A percentile compares a stretch with the other conserved stretches of the same genome.
Evolutionary conservation across 2,888 invertebrate species (phyloP).

Genomic region (Eristalinus sepulchralis): DNA sequence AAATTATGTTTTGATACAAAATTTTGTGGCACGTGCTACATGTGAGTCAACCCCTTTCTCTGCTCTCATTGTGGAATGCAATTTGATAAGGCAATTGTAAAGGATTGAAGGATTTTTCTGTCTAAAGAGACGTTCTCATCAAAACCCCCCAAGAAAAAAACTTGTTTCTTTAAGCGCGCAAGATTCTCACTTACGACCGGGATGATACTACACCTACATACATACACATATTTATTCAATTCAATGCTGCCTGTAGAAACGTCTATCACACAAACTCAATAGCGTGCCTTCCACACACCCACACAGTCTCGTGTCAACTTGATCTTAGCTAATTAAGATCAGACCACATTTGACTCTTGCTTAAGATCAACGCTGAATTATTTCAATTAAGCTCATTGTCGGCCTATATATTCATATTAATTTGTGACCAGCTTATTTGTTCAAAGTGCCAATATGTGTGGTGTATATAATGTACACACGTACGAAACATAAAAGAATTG

Average conservation of each 20-base stretch:
- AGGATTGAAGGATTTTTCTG: no score
- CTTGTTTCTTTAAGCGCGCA: no score
- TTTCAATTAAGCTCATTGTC: slow-evolving; percentile 63
- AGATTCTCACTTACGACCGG: no score
- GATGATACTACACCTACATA: background rate
- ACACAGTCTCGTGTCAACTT: slow-evolving; percentile 57
- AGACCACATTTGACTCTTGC: slow-evolving; percentile 49
- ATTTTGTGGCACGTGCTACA: background rate
- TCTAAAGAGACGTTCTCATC: no score
- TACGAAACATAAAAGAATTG: no score
- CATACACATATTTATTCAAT: background rate
- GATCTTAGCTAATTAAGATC: slow-evolving; percentile 66
- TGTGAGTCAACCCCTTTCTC: background rate
- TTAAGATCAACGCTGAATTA: slow-evolving; percentile 59
- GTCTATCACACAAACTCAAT: slow-evolving; percentile 26
- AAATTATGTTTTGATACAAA: no score
- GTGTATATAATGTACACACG: background rate
- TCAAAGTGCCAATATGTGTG: background rate
- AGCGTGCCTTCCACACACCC: slow-evolving; percentile 19
- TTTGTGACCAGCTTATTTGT: background rate
- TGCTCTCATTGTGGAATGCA: no score
- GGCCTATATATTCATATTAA: slow-evolving; percentile 15
- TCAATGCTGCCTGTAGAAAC: background rate
- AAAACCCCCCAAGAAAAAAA: no score
- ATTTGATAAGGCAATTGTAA: no score